Evolutionary conservation across 2,888 invertebrate genomes (phyloP), one percentile per base, ranked within the genome.

Genomic region (Enchytraeus crypticus): DNA sequence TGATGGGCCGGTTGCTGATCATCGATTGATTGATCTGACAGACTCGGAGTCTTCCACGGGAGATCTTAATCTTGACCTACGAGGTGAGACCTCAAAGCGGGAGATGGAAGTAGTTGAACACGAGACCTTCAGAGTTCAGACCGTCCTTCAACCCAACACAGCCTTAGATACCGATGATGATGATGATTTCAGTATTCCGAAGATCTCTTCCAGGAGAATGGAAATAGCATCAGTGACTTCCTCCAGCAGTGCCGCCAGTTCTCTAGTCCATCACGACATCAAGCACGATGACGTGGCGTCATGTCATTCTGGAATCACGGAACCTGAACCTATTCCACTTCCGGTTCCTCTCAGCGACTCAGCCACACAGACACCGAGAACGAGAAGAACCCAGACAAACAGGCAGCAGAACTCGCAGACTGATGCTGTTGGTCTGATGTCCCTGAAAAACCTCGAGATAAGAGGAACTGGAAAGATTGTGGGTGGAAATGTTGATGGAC

Each of bases 281-380:
- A n/a, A 11, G 18, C 23, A 5, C n/a, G 57, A 56, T 27, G 56
- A 45, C 2, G 1, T 33, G n/a, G 43, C 30, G n/a, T 57, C 47
- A 8, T 54, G 54, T 38, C 47, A 47, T n/a, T 57, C 57, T 3
- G 47, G 57, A 21, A 14, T 57, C 3, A 57, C 57, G 29, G 54
- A 54, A 38, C 54, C 38, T n/a, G 38, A 54, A 2, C 34, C 38
- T 8, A 38, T 23, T 34, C 38, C 5, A 3, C 43, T 46, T 5
- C 32, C 47, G 21, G 57, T 33, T 3, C 21, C 29, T 14, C 14
- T 29, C 43, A 27, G n/a, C 21, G 54, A 54, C 2, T 54, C 34
- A 26, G 54, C 33, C 26, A 54, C 54, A 5, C 54, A 54, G 38
- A 54, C 54, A 14, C 2, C 38, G 38, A 38, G 38, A 38, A 47